Base-by-base conservation (phyloP, 2,113 vertebrate species). In the Merops nubicus region DNA sequence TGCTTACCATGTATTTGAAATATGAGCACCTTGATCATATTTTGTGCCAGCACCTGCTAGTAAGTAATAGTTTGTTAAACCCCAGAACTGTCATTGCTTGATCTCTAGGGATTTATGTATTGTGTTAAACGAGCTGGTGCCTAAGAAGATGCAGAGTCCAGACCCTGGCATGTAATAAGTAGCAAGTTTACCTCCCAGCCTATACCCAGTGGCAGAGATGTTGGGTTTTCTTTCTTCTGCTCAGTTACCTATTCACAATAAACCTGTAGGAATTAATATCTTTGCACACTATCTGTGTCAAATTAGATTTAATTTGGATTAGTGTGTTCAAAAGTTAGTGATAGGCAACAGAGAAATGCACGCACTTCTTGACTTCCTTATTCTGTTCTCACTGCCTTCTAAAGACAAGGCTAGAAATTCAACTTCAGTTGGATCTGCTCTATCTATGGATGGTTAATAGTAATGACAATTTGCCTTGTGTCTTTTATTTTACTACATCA, bases 81-180 rank as follows among this genome's bases (percentile, higher is more conserved):
- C 18, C 59, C 77, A 67, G 64, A 65, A 25, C 1, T 0, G 0
- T 12, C 17, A 34, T 15, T 6, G 0, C 56, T 33, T 36, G 9
- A 47, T 63, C 14, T 70, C 26, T 7, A 31, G 22, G 15, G 26
- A 8, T 89, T 89, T 85, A 21, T 70, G 33, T 60, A 47, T 88
- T 0, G 0, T 26, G 15, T 43, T 43, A 34, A 63, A 75, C 42
- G 65, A 53, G 9, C 57, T 51, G 43, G 3, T 77, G 13, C 59
- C 33, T 67, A 34, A 81, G 67, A 88, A 59, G 42, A 34, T 54
- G 47, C 38, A 67, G 45, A 70, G 13, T 22, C 8, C 12, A 11
- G 3, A 2, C 48, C 64, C 31, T 48, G 34, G 36, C 53, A 48
- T 48, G 48, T 73, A 19, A 4, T 42, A 36, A 74, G 28, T 28